Base-by-base conservation (phyloP, 2,113 vertebrate genomes). In the Zonotrichia leucophrys region DNA sequence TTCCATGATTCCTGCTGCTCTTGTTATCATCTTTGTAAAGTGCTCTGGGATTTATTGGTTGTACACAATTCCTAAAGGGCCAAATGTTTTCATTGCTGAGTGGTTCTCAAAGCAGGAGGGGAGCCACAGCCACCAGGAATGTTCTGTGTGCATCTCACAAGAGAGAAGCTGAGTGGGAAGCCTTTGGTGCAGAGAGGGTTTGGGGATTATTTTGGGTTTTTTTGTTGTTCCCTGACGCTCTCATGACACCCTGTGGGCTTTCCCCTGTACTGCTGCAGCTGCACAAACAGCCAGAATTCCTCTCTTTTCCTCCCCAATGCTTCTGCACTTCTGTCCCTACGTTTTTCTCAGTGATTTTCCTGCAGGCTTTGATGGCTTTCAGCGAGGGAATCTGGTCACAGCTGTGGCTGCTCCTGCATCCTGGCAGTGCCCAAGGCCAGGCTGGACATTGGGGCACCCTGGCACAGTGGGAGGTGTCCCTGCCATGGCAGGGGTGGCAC, bases 211-310 rank as follows among this genome's bases (percentile, higher is more conserved):
- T 64, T 75, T 23, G 31, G 56, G 2, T 3, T 15, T 46, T 63
- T 66, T 23, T 47, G 66, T 44, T 30, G 44, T 78, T 89, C 64
- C 55, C 31, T 24, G 60, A 56, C 0, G 17, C 76, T 92, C 87
- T 60, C 92, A 79, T 60, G 95, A 87, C 95, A 94, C 92, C 96
- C 88, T 78, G 95, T 95, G 95, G 95, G 30, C 75, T 77, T 28
- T 33, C 35, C 33, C 63, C 47, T 72, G 87, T 59, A 83, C 70
- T 90, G 2, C 85, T 58, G 79, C 4, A 62, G 56, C 83, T 73
- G 22, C 27, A 25, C 77, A 39, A 41, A n/a, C 22, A 70, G 44
- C 7, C 22, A 8, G 7, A 35, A 24, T 22, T 17, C 27, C 11
- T 4, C 11, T 27, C 31, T 28, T 62, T 53, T 59, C 50, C 60